phyloP scores from a whole-genome alignment of 1,140 invertebrate genomes.

The Trachelipus rathkii region DNA sequence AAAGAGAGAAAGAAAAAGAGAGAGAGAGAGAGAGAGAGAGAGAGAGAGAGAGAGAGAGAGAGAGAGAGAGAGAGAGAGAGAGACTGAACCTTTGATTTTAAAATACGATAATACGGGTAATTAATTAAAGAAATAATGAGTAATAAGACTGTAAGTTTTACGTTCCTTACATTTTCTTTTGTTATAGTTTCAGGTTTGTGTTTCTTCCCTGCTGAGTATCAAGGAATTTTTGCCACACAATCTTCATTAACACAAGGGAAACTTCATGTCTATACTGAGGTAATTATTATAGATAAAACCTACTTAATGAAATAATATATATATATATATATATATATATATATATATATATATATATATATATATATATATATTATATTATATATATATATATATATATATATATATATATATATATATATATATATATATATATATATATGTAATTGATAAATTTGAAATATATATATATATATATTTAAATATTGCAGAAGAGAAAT shows the following conservation, averaged over 20 bases:
- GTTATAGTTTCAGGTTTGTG: slow-evolving; percentile 46
- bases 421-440: no score
- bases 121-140: no score
- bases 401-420: not conserved
- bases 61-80: no score
- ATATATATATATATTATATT: slow-evolving; percentile 5
- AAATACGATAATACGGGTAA: no score
- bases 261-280: not conserved
- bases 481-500: no score
- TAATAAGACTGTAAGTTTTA: no score
- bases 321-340: slow-evolving; percentile 1
- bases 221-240: slow-evolving; percentile 51
- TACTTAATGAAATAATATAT: not conserved
- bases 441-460: no score
- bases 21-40: no score
- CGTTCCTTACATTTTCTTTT: slow-evolving; percentile 12
- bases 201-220: slow-evolving; percentile 52
- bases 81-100: no score
- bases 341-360: slow-evolving; percentile 15
- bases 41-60: no score
- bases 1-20: no score
- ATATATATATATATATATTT: no score
- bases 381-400: not conserved
- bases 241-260: slow-evolving; percentile 26
- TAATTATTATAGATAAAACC: not conserved